Percentiles rank a stretch among this genome's conserved stretches.
These are phyloP conservation scores for Rhagoletis pomonella DNA, from an alignment of 1,140 invertebrate species.

Conservation along the genomic window DNA sequence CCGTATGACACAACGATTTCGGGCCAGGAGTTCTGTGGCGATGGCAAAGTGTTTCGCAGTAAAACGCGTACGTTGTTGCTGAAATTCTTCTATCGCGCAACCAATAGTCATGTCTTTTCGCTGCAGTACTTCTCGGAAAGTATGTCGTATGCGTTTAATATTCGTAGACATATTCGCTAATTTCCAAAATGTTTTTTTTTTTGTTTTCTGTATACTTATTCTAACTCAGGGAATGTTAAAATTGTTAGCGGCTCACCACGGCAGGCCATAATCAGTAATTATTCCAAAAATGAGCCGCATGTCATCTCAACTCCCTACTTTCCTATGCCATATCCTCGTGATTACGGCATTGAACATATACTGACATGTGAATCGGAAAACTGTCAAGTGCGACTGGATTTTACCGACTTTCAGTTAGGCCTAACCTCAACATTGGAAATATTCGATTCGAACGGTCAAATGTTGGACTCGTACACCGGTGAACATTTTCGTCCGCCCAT, in stretches of 20 bases:
- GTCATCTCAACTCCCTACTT: constrained; percentile 81
- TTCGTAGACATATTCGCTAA: neutral
- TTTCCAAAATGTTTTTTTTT: neutral
- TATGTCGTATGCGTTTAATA: constrained; percentile 73
- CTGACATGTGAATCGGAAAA: constrained; percentile 77
- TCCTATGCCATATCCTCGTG: constrained; percentile 81
- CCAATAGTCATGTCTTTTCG: constrained; percentile 80
- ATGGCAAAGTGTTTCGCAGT: constrained; percentile 78
- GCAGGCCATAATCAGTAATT: constrained; percentile 65
- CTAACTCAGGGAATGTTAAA: constrained; percentile 78
- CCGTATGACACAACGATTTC: constrained; percentile 79
- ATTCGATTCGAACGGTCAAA: constrained; percentile 82
- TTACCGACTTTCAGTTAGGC: constrained; percentile 83
- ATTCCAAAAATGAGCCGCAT: constrained; percentile 65
- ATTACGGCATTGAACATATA: constrained; percentile 81
- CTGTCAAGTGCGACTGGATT: constrained; percentile 80
- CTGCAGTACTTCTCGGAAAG: constrained; percentile 81
- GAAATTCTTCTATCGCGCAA: constrained; percentile 79
- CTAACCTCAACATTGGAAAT: constrained; percentile 83
- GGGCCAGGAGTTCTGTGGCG: constrained; percentile 79
- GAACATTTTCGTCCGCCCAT: constrained; percentile 82
- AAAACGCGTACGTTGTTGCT: constrained; percentile 79
- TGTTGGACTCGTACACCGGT: constrained; percentile 81
- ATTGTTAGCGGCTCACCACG: constrained; percentile 76
- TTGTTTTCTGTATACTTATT: neutral